Evolutionary conservation across 2,888 invertebrate genomes (phyloP).

Genomic region (Silvanus unidentatus): DNA sequence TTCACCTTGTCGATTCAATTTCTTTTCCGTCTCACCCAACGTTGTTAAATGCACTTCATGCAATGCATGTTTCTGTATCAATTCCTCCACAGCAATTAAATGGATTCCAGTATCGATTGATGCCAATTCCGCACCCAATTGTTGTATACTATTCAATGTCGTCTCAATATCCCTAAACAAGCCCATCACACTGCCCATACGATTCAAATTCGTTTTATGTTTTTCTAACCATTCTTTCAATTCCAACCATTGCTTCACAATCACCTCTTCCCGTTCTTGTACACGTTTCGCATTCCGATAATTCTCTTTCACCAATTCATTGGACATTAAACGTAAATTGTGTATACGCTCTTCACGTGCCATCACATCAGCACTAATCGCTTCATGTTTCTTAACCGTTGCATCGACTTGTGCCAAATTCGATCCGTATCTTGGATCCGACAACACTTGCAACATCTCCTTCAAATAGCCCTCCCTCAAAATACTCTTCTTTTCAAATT

Average conservation of each 20-base stretch:
- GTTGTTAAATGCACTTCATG: constrained; percentile 88
- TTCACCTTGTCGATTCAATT: constrained; percentile 64
- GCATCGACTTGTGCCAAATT: constrained; percentile 92
- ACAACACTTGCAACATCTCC: constrained; percentile 94
- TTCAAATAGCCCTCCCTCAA: constrained; percentile 92
- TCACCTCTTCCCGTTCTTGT: constrained; percentile 54
- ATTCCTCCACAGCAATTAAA: constrained; percentile 88
- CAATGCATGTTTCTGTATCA: constrained; percentile 88
- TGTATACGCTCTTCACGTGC: constrained; percentile 91
- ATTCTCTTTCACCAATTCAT: constrained; percentile 83
- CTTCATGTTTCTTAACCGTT: constrained; percentile 96
- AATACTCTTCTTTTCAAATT: constrained; percentile 92
- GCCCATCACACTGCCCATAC: constrained; percentile 80
- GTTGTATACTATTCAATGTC: constrained; percentile 73
- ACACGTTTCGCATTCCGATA: constrained; percentile 87
- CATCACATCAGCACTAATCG: constrained; percentile 93
- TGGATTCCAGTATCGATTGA: constrained; percentile 91
- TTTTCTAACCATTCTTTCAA: constrained; percentile 79
- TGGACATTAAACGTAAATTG: constrained; percentile 88
- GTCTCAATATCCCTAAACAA: constrained; percentile 89
- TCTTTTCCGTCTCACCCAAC: constrained; percentile 76
- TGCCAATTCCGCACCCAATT: constrained; percentile 68
- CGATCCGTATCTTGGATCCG: constrained; percentile 85
- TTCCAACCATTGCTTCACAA: constrained; percentile 81
- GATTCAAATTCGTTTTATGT: constrained; percentile 68